phyloP scores from a whole-genome alignment of 2,888 invertebrate species.

The Blomia tropicalis region DNA sequence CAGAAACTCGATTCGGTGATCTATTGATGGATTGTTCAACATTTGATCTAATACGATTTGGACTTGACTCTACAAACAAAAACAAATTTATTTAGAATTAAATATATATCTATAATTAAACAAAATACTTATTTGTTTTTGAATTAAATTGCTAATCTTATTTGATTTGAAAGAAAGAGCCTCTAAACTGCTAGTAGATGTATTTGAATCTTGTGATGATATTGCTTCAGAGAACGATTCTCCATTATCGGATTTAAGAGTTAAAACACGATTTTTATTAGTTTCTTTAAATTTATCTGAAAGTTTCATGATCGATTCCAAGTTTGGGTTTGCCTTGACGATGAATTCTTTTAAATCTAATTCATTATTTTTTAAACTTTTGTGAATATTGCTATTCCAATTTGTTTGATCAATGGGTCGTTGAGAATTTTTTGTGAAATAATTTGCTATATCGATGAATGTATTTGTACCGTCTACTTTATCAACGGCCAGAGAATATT shows the following conservation, averaged over 20 bases:
- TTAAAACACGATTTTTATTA: not conserved
- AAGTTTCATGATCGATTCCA: not conserved
- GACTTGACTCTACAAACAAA: too few species aligned
- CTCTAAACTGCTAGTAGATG: not conserved
- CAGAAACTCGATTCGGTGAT: conserved; percentile 19
- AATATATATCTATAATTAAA: too few species aligned
- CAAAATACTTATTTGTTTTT: not conserved
- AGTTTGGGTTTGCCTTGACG: not conserved
- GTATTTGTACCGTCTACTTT: conserved; percentile 15
- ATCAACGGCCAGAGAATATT: conserved; percentile 12
- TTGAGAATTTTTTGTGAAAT: not conserved
- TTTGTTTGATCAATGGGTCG: not conserved
- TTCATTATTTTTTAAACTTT: not conserved
- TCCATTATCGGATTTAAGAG: not conserved
- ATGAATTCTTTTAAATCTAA: not conserved
- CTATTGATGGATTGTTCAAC: not conserved
- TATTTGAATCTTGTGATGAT: not conserved
- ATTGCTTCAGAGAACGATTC: not conserved
- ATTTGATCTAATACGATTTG: too few species aligned
- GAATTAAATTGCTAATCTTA: not conserved
- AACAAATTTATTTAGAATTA: conserved; percentile 4
- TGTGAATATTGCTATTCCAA: not conserved
- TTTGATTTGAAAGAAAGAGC: not conserved
- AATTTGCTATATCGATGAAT: not conserved
- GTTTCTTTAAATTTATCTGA: not conserved